These are phyloP conservation scores for Lasioglossum pauxillum DNA, from an alignment of 2,888 invertebrate genomes.

Conservation along the genomic window DNA sequence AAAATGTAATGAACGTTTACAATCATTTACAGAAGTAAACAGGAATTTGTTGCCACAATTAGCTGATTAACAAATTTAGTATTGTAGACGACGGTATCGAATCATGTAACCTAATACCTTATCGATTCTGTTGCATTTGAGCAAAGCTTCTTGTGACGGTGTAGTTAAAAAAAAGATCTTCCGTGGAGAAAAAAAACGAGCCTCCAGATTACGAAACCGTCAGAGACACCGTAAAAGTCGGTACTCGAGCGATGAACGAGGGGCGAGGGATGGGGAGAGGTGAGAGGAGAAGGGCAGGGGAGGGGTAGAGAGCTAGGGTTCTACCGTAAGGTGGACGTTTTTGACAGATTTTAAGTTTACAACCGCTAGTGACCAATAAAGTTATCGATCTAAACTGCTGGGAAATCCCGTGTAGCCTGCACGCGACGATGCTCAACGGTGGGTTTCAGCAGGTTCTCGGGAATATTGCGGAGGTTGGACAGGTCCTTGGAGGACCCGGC, in stretches of 20 bases:
- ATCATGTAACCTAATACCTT: neutral
- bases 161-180: neutral
- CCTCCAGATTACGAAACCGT: neutral
- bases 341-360: constrained; percentile 70
- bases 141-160: too few relatives aligned
- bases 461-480: constrained; percentile 33
- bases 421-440: constrained; percentile 43
- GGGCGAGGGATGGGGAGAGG: neutral
- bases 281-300: too few relatives aligned
- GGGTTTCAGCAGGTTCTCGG: constrained; percentile 19
- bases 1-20: neutral
- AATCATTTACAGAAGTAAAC: neutral
- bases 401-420: constrained; percentile 44
- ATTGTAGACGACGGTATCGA: neutral
- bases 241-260: neutral
- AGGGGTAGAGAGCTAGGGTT: neutral
- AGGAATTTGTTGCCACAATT: neutral
- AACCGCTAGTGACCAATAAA: constrained; percentile 55
- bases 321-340: constrained; percentile 3
- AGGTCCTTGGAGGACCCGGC: constrained; percentile 19
- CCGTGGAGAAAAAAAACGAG: neutral
- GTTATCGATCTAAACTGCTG: constrained; percentile 59
- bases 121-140: neutral
- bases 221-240: constrained; percentile 4
- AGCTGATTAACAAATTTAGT: neutral